Base-by-base conservation (phyloP, 2,113 vertebrate genomes). In the Coryphaenoides rupestris region DNA sequence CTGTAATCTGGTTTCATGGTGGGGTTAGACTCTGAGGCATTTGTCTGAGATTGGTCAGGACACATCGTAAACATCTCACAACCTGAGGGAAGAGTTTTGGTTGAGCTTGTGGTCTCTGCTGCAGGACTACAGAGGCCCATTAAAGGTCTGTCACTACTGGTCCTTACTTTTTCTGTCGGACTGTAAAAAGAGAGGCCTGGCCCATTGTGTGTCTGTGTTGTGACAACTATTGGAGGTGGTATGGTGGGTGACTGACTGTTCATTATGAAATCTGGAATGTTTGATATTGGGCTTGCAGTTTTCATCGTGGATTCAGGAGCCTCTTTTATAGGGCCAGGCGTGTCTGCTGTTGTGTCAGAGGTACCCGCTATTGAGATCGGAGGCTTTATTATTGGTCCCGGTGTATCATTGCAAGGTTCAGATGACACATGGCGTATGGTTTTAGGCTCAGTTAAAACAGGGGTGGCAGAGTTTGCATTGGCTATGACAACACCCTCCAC, bases 161-260 rank as follows among this genome's bases (percentile, higher is more conserved):
- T 75, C 46, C 16, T 68, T 19, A 71, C 61, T 46, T 49, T 77
- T 45, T 74, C 78, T 22, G 67, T 13, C 47, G 67, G 63, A 58
- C 53, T 70, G 14, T 69, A 67, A 67, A 85, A 84, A 56, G 73
- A 23, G 45, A 83, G 52, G 19, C 55, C 70, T 6, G 78, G 83
- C 50, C 75, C 84, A 21, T 86, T 88, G 19, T 85, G 57, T 66
- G 79, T 91, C 68, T 89, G 84, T n/a, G 87, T 89, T 1, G 89
- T 91, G 55, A 90, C 85, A 61, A 91, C 86, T 19, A 87, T 69
- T 0, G 76, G 76, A 58, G 81, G 6, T 2, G 70, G 62, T 16
- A 14, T 53, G 5, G 72, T 63, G 54, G 65, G 19, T 21, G 66
- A 64, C 4, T 9, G 76, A 63, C 2, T 22, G 23, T 13, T 61